Evolutionary conservation across 2,888 invertebrate species (phyloP).

Genomic region (Pristionchus fissidentatus): DNA sequence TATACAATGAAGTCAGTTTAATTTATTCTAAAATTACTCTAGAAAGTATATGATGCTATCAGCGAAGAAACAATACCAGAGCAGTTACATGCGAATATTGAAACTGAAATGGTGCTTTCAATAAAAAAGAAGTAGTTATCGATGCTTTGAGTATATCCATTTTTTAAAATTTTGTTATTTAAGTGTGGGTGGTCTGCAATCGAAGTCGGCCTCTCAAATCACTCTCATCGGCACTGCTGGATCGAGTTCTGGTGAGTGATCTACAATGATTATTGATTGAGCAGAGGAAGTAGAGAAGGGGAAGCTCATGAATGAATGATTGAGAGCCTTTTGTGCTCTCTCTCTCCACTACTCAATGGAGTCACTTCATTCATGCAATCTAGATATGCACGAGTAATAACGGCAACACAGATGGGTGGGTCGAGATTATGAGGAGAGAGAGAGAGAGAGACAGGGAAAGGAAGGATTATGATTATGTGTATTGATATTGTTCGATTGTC

Average conservation of each 20-base stretch:
- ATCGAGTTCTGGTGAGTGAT: not conserved
- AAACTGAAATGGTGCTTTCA: no score
- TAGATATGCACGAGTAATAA: not conserved
- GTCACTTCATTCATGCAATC: slow-evolving; percentile 8
- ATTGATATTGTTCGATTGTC: no score
- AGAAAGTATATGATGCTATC: no score
- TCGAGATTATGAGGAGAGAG: not conserved
- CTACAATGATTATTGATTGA: not conserved
- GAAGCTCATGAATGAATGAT: slow-evolving; percentile 6
- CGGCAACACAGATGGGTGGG: not conserved
- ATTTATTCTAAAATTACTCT: not conserved
- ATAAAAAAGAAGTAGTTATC: no score
- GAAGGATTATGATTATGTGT: no score
- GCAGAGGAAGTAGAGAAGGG: not conserved
- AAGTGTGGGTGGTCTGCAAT: not conserved
- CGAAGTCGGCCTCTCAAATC: not conserved
- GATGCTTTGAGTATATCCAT: no score
- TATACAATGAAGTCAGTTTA: not conserved
- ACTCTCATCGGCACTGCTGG: not conserved
- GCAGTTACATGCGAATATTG: no score
- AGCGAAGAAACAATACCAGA: no score
- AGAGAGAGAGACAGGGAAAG: no score
- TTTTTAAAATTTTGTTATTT: no score
- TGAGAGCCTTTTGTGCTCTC: not conserved
- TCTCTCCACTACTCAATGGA: not conserved